Conservation (phyloP, 2,797 vertebrate species). For the Vespertilio murinus region DNA sequence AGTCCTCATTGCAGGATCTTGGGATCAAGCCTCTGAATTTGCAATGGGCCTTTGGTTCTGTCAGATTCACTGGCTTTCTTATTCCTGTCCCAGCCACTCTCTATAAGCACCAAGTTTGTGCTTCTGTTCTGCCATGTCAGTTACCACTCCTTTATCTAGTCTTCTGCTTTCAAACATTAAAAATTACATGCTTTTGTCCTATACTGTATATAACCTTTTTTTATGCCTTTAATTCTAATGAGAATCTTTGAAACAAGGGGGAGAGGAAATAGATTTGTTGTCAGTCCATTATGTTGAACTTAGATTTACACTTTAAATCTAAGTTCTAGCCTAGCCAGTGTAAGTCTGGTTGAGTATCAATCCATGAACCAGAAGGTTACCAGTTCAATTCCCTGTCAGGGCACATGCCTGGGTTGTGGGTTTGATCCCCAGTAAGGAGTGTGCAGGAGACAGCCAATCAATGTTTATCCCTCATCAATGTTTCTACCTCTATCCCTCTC, state of each 20-base stretch:
- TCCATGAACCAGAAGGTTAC: no score
- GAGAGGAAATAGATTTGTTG: constrained; percentile 16
- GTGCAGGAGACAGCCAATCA: no score
- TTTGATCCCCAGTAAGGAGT: no score
- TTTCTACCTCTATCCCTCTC: no score
- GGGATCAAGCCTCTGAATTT: not conserved
- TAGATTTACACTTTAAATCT: not conserved
- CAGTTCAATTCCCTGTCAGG: no score
- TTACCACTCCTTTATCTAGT: not conserved
- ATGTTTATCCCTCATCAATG: no score
- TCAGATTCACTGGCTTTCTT: not conserved
- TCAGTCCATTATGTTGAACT: not conserved
- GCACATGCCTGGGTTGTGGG: no score
- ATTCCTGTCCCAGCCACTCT: not conserved
- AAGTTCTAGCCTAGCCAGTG: not conserved
- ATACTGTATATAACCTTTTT: not conserved
- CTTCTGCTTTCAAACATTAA: constrained; percentile 30
- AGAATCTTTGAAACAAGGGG: not conserved
- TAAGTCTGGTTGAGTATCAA: no score
- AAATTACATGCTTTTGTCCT: not conserved
- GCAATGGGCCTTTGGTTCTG: not conserved
- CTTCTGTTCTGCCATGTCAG: not conserved
- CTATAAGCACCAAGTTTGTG: not conserved
- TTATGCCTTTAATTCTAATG: constrained; percentile 27
- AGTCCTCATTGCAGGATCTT: not conserved